A percentile compares a stretch with the other conserved stretches of the same genome.
phyloP scores from a whole-genome alignment of 2,888 invertebrate genomes.

The Nezara viridula region DNA sequence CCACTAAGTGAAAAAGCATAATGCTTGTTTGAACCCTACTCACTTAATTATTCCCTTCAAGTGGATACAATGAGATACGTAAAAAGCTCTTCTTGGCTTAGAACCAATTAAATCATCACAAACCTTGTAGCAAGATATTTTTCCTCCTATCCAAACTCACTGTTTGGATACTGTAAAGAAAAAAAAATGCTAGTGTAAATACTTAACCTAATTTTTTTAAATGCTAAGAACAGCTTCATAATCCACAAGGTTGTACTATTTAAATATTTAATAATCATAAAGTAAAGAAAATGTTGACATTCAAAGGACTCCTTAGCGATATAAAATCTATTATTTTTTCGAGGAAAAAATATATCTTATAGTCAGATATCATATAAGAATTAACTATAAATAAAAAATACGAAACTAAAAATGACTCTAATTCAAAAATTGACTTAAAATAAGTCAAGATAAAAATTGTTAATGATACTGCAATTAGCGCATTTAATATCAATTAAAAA shows the following conservation, averaged over 20 bases:
- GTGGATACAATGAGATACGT: neutral
- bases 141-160: constrained; percentile 4
- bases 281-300: neutral
- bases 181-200: neutral
- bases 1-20: neutral
- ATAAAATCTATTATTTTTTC: neutral
- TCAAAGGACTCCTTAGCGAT: neutral
- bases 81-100: neutral
- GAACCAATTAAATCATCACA: neutral
- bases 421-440: neutral
- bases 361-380: neutral
- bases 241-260: neutral
- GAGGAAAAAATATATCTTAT: neutral
- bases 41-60: neutral
- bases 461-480: neutral
- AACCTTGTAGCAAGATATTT: neutral
- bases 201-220: neutral
- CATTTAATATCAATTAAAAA: neutral
- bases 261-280: neutral
- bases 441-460: neutral
- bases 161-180: constrained; percentile 35
- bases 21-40: neutral
- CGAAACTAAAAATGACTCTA: neutral
- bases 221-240: neutral
- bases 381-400: neutral